Percentiles rank a stretch among this genome's conserved stretches.
Evolutionary conservation across 2,888 invertebrate genomes (phyloP).

Genomic region (Bedellia somnulentella): DNA sequence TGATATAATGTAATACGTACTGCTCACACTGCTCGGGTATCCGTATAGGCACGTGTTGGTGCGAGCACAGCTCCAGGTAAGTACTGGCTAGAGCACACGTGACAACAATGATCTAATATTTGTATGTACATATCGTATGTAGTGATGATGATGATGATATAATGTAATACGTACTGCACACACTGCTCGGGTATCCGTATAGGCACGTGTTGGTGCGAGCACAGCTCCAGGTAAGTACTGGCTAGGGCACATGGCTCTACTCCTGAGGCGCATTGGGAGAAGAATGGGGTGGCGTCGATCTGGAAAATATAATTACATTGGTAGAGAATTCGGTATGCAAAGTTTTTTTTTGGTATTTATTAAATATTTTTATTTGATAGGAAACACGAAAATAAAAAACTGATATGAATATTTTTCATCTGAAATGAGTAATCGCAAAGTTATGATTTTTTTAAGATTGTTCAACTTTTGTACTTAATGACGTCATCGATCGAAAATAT

Average conservation of each 20-base stretch:
- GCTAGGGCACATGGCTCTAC: conserved; percentile 74
- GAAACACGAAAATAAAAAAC: no score
- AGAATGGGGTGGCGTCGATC: conserved; percentile 66
- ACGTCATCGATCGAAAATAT: no score
- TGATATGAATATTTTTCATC: no score
- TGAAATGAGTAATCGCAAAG: no score
- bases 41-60: conserved; percentile 73
- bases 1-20: no score
- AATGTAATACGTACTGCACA: no score
- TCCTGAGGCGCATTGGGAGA: conserved; percentile 64
- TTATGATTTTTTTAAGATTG: no score
- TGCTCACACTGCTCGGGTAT: conserved; percentile 80
- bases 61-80: conserved; percentile 78
- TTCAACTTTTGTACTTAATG: no score
- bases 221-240: conserved; percentile 79
- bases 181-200: conserved; percentile 80
- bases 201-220: conserved; percentile 72
- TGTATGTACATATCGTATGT: no score
- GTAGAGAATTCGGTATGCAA: not conserved
- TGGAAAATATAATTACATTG: conserved; percentile 24
- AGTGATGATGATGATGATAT: no score
- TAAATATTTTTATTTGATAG: no score
- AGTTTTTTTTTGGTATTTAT: not conserved
- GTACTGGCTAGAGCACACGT: conserved; percentile 80
- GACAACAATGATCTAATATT: no score